Base-by-base conservation (phyloP, 2,797 vertebrate species). In the Petrocephalus sullivani region DNA sequence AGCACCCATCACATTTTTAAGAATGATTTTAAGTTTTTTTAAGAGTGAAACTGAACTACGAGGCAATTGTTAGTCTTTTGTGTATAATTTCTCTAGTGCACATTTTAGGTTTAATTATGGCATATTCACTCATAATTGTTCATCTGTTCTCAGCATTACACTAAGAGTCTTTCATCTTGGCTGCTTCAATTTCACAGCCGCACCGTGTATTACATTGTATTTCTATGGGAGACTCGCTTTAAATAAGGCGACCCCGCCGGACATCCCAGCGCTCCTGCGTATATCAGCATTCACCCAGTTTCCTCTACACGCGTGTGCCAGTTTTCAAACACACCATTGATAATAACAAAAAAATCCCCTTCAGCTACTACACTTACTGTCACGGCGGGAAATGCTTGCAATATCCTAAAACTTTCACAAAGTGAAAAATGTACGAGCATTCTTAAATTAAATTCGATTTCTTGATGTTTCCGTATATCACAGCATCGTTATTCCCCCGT, bases 121-220 rank as follows among this genome's bases (percentile, higher is more conserved):
- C 75, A 81, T 81, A 81, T 81, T 81, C 41, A 81, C 19, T 81
- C 19, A 81, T 81, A 81, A 81, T 49, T 81, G 75, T 81, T 81
- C 14, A 46, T 41, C 75, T 78, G 37, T 78, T 78, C 28, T 78
- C 75, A 21, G 75, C 75, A 49, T 10, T 81, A 49, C 41, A 49
- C 16, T 49, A 49, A 81, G 71, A 46, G 41, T 16, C n/a, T 37
- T 81, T 19, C 71, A 49, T 81, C 19, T 81, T 49, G 8, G 16
- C 33, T 9, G 41, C 16, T 49, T 49, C 41, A 37, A 49, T 78
- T 78, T 78, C 19, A 46, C 71, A 46, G 19, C 41, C 41, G 2
- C 75, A 81, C 75, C 0, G 41, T 81, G 41, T 10, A 3, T 81
- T n/a, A 21, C 37, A 81, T 41, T 37, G 28, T 28, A 28, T 28